Evolutionary conservation across 2,888 invertebrate species (phyloP).

Genomic region (Vanessa cardui): DNA sequence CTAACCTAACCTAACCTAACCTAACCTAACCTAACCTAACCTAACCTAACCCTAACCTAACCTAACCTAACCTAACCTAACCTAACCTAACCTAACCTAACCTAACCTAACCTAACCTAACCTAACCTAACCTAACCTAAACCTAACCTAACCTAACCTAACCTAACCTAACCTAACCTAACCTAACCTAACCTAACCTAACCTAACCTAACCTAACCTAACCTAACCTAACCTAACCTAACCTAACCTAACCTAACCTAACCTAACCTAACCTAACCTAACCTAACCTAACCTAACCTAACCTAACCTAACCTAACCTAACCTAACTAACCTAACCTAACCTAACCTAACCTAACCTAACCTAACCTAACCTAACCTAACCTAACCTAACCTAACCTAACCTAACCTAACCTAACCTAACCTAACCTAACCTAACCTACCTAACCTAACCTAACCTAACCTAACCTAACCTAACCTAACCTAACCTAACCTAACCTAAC

Average conservation of each 20-base stretch:
- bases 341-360: conserved; percentile 27
- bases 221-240: conserved; percentile 27
- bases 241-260: conserved; percentile 7
- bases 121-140: conserved; percentile 23
- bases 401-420: conserved; percentile 26
- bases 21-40: conserved; percentile 25
- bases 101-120: conserved; percentile 33
- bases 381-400: conserved; percentile 28
- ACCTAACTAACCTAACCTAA: conserved; percentile 29
- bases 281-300: conserved; percentile 26
- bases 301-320: conserved; percentile 36
- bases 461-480: too few species aligned
- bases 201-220: conserved; percentile 33
- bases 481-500: too few species aligned
- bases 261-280: conserved; percentile 18
- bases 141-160: conserved; percentile 43
- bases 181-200: conserved; percentile 41
- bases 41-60: conserved; percentile 39
- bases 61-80: conserved; percentile 29
- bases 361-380: conserved; percentile 17
- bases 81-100: conserved; percentile 36
- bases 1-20: conserved; percentile 27
- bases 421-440: too few species aligned
- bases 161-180: conserved; percentile 43
- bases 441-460: too few species aligned